A percentile compares a stretch with the other conserved stretches of the same genome.
phyloP scores from a whole-genome alignment of 2,797 vertebrate species.

The Neoniphon sammara region DNA sequence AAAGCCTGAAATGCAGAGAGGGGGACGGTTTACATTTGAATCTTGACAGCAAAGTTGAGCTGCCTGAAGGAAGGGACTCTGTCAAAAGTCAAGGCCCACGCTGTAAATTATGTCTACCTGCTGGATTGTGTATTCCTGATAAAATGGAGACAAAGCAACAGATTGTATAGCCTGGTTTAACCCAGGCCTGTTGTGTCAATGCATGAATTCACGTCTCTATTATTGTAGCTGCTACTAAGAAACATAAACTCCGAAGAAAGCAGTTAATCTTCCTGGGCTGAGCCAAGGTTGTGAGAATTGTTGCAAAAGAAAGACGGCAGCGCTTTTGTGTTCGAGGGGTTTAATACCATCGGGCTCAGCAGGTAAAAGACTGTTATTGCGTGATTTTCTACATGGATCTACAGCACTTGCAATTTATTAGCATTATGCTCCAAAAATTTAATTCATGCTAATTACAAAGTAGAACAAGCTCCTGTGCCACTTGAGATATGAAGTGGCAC shows the following conservation, averaged over 20 bases:
- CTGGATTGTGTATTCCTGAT: conserved; percentile 32
- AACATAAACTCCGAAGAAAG: not conserved
- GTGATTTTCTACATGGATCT: conserved; percentile 17
- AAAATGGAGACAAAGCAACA: conserved; percentile 43
- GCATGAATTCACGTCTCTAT: not conserved
- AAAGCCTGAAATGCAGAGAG: not conserved
- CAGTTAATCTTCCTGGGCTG: not conserved
- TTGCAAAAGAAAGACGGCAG: conserved; percentile 2
- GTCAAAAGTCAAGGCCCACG: conserved; percentile 17
- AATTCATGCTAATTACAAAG: conserved; percentile 31
- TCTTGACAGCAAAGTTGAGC: not conserved
- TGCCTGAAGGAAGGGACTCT: not conserved
- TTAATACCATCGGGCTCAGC: conserved; percentile 13
- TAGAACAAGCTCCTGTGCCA: conserved; percentile 13
- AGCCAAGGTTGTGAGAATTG: conserved; percentile 9
- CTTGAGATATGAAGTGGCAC: conserved; percentile 11
- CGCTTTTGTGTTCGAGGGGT: conserved; percentile 13
- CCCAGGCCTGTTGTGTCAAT: not conserved
- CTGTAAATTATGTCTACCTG: not conserved
- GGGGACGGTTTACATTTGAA: conserved; percentile 17
- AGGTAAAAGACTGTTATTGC: conserved; percentile 17
- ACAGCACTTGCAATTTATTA: conserved; percentile 20
- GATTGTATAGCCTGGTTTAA: conserved; percentile 30
- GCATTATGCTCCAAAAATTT: conserved; percentile 36
- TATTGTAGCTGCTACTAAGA: conserved; percentile 3